Percentiles rank a stretch among this genome's conserved stretches.
phyloP scores from a whole-genome alignment of 2,888 invertebrate species.

The Caenorhabditis parvicauda region DNA sequence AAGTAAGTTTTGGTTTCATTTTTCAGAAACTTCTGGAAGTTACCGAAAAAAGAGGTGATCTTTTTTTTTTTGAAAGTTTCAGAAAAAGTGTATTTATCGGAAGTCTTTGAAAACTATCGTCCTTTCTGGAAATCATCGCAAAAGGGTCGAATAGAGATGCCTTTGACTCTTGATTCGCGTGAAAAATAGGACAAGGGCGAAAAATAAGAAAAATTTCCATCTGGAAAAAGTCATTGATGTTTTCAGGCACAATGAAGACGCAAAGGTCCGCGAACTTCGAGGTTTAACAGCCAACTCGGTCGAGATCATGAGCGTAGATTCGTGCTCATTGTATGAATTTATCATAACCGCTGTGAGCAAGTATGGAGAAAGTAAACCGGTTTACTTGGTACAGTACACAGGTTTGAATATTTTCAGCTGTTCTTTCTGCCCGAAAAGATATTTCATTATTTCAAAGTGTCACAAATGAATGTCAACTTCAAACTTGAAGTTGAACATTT shows the following conservation, averaged over 20 bases:
- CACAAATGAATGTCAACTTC: neutral
- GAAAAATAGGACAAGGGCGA: too few species aligned
- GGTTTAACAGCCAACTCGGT: constrained; percentile 48
- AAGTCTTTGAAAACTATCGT: too few species aligned
- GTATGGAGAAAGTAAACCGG: constrained; percentile 59
- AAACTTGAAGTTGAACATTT: neutral
- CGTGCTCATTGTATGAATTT: constrained; percentile 60
- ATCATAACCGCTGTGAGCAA: constrained; percentile 58
- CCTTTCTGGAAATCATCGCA: too few species aligned
- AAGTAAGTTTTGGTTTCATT: constrained; percentile 49
- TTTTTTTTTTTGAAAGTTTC: neutral
- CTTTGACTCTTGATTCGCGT: too few species aligned
- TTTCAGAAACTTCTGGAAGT: neutral
- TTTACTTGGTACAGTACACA: constrained; percentile 59
- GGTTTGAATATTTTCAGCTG: constrained; percentile 29
- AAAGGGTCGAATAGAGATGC: too few species aligned
- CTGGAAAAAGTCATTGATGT: too few species aligned
- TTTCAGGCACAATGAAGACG: constrained; percentile 46
- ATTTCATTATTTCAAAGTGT: too few species aligned
- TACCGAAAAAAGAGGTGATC: neutral
- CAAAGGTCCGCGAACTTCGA: constrained; percentile 42
- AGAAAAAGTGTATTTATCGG: neutral
- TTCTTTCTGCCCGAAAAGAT: too few species aligned
- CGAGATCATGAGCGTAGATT: constrained; percentile 60
- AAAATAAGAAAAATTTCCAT: neutral